Evolutionary conservation across 2,797 vertebrate species (phyloP), one percentile per base, ranked within the genome.

Genomic region (Gymnoscopelus braueri): DNA sequence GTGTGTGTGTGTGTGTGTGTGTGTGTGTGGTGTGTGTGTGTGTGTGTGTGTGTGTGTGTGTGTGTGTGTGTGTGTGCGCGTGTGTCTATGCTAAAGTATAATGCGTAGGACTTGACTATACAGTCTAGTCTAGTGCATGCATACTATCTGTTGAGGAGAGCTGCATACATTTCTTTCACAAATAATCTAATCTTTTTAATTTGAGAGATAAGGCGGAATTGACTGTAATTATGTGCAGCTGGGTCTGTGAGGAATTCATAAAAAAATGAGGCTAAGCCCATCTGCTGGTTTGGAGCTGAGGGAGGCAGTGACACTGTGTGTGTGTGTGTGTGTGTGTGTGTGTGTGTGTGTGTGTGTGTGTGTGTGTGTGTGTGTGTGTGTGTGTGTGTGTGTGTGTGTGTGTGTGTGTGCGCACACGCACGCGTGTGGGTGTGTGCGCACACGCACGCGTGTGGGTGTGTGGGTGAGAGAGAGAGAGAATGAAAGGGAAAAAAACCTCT

Each of bases 151-250:
- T 65, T 74, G 60, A 86, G 78, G 84, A 79, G 78, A 71, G 84
- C 88, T 85, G 85, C 87, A 87, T 91, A 89, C 86, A 90, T 91
- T 92, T 90, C 84, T 86, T 90, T 92, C 90, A 90, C 88, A 93
- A 94, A 94, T 93, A 92, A 93, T 93, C 90, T 94, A 93, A 93
- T 94, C 93, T 94, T 95, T 94, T 95, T 95, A 93, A 95, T 96
- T 95, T 94, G 90, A 92, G 93, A 95, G 94, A 95, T 96, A 96
- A 96, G 91, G 91, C 90, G 93, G 92, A 91, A 91, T 89, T 90
- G 91, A 89, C 83, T 88, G 93, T 95, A 96, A 97, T 98, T 96
- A 96, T 90, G 94, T 93, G 92, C 92, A 94, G 93, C 91, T 93
- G 92, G 88, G 89, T 79, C 87, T 92, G 94, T 87, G 88, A 94